Conservation (phyloP, 1,140 invertebrate species). For the Meloidogyne chitwoodi region DNA sequence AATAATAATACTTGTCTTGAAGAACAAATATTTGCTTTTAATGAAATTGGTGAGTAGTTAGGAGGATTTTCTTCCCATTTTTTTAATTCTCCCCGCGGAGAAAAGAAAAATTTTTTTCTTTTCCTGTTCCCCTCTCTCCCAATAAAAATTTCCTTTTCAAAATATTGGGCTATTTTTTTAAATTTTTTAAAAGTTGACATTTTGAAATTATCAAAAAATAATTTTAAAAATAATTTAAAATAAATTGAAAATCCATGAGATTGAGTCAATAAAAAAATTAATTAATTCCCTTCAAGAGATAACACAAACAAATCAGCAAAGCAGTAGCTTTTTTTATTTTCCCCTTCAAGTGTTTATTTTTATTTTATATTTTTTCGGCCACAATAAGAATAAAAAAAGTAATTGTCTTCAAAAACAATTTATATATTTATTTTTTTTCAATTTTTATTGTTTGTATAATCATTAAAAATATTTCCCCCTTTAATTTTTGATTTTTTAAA, state of each 20-base stretch:
- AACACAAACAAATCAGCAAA: neutral
- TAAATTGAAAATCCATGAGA: neutral
- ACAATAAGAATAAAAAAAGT: neutral
- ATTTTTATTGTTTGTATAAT: neutral
- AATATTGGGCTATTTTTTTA: neutral
- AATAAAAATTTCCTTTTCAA: neutral
- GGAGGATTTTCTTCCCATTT: too few species aligned
- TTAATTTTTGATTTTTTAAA: neutral
- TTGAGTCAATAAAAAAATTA: neutral
- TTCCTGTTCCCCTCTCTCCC: too few species aligned
- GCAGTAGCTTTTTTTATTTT: neutral
- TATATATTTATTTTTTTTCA: neutral
- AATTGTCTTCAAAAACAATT: neutral
- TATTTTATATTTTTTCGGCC: neutral
- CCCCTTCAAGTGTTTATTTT: neutral
- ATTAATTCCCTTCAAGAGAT: neutral
- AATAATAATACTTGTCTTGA: neutral
- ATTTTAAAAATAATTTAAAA: neutral
- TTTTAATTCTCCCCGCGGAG: too few species aligned
- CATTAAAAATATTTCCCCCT: too few species aligned
- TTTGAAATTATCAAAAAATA: neutral
- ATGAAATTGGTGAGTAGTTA: neutral
- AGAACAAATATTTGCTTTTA: neutral
- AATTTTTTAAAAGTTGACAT: neutral
- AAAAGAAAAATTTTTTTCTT: too few species aligned